Conservation (phyloP, 2,113 vertebrate genomes). For the Glaucidium brasilianum region DNA sequence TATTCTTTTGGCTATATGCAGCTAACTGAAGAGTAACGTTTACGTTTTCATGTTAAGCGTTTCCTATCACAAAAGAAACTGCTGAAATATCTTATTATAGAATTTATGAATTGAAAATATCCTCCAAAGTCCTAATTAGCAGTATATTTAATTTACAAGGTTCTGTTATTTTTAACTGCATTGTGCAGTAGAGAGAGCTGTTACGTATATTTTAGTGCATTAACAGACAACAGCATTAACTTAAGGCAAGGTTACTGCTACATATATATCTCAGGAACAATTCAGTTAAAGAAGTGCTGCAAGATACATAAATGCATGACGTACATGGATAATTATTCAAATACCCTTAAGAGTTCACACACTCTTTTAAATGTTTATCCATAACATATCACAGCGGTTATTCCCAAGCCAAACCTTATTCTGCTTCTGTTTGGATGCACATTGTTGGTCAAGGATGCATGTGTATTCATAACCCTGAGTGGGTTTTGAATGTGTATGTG, state of each 20-base stretch:
- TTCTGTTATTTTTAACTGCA: not conserved
- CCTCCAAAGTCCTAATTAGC: conserved; percentile 44
- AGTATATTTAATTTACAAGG: conserved; percentile 45
- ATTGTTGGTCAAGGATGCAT: not conserved
- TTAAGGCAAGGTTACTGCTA: not conserved
- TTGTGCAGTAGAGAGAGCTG: not conserved
- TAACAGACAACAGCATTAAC: not conserved
- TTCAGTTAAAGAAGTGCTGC: not conserved
- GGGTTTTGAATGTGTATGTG: not conserved
- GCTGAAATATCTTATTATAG: conserved; percentile 10
- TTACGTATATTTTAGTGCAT: not conserved
- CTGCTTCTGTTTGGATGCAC: not conserved
- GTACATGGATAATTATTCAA: not conserved
- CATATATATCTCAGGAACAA: not conserved
- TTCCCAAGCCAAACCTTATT: not conserved
- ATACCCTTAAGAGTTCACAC: not conserved
- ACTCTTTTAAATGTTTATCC: not conserved
- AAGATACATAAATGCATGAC: not conserved
- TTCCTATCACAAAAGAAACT: conserved; percentile 41
- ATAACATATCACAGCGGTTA: not conserved
- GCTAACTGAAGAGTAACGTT: conserved; percentile 12
- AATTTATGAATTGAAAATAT: conserved; percentile 32
- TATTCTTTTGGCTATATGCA: conserved; percentile 29
- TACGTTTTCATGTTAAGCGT: not conserved
- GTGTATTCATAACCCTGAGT: not conserved